phyloP scores from a whole-genome alignment of 2,797 vertebrate genomes.

The Anomalospiza imberbis region DNA sequence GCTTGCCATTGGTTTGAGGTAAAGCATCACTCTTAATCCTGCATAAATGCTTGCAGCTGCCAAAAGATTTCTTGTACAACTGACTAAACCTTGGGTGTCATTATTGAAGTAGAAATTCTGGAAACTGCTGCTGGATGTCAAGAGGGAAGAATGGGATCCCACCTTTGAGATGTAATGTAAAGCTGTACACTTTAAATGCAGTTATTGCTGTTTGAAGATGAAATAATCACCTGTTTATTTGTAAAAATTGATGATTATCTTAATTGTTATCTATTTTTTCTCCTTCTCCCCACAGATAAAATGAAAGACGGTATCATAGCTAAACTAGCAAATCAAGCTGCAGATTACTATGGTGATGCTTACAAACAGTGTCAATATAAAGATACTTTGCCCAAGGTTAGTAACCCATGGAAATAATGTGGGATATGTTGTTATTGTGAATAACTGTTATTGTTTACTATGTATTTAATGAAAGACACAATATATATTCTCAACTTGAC shows the following conservation, averaged over 20 bases:
- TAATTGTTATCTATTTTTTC: neutral
- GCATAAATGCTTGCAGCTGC: neutral
- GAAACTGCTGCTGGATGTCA: neutral
- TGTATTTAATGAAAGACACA: neutral
- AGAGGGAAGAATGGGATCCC: neutral
- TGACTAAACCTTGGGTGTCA: neutral
- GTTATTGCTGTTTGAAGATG: neutral
- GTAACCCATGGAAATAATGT: constrained; percentile 30
- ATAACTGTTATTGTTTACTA: neutral
- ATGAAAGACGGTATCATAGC: constrained; percentile 99
- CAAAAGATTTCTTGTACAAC: neutral
- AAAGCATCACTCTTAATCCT: neutral
- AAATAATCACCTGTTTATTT: neutral
- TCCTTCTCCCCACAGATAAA: constrained; percentile 79
- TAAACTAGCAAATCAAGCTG: constrained; percentile 95
- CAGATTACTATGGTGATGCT: constrained; percentile 95
- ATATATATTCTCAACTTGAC: neutral
- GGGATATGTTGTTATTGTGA: neutral
- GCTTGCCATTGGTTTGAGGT: neutral
- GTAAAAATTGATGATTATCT: neutral
- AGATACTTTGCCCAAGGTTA: constrained; percentile 97
- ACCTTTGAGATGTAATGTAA: neutral
- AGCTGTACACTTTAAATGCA: neutral
- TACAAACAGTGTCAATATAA: constrained; percentile 99
- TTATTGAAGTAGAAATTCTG: neutral